Evolutionary conservation across 2,113 vertebrate species (phyloP), one percentile per base, ranked within the genome.

Genomic region (Mormyrus lacerda): DNA sequence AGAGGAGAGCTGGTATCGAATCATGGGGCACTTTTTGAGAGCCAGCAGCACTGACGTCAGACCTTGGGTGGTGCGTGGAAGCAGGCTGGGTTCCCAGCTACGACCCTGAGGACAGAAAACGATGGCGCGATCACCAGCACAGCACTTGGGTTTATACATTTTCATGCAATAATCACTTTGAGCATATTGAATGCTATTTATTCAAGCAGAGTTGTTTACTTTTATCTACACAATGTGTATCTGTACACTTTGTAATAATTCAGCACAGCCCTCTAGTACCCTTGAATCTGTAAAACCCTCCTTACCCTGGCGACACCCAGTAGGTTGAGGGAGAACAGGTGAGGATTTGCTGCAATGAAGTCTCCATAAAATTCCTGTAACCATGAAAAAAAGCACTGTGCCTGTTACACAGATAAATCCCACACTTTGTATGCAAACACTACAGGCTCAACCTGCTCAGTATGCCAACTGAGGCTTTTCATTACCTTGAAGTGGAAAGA

Each of bases 11-110:
- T 99, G 98, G 92, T 99, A 99, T 3, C 98, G 97, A 89, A 99
- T 99, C 97, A 99, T 97, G 2, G 98, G 98, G 90, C 98, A 99
- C 73, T 99, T 99, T 95, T 99, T 99, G 44, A 99, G 95, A 0
- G 98, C 97, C 58, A 99, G 92, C 0, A 99, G 96, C 89, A 99
- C 95, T 1, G 98, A 87, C 0, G 98, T 99, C 93, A 99, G 93
- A 10, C 98, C 98, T 91, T 99, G 98, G 24, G 97, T 98, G 0
- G 97, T 96, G 89, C 98, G 96, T 8, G 95, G 92, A 53, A 99
- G 93, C 85, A 97, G 95, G 17, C 93, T 93, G 0, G 96, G 94
- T 39, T 98, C 97, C 98, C 98, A 99, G 94, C 92, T 97, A 47
- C 96, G 96, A 0, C 97, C 97, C 98, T 99, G 89, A 3, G 90